Conservation (phyloP, 2,888 invertebrate species). For the Ephialtes manifestator region DNA sequence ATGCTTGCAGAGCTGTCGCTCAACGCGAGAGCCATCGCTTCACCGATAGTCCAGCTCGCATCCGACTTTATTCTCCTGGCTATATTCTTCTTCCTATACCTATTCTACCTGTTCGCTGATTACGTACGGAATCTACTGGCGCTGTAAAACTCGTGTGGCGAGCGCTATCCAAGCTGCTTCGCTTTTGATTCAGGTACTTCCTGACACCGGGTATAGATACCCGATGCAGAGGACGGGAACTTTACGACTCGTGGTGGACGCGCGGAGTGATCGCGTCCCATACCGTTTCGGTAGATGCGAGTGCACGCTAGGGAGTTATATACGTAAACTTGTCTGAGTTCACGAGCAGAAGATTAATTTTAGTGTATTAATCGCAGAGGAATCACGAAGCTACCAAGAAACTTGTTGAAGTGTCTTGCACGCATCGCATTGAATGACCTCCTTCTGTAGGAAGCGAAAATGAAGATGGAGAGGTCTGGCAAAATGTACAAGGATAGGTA, state of each 20-base stretch:
- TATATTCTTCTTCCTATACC: constrained; percentile 6
- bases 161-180: constrained; percentile 31
- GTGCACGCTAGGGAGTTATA: background rate
- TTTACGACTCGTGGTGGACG: constrained; percentile 54
- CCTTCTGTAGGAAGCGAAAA: background rate
- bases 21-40: constrained; percentile 28
- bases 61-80: constrained; percentile 23
- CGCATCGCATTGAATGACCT: background rate
- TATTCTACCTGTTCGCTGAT: constrained; percentile 56
- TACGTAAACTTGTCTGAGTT: background rate
- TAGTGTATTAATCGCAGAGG: constrained; percentile 25
- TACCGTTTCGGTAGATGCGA: constrained; percentile 1
- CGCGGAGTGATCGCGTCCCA: constrained; percentile 1
- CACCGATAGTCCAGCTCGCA: constrained; percentile 45
- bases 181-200: constrained; percentile 29
- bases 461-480: background rate
- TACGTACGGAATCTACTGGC: constrained; percentile 47
- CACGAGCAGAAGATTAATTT: constrained; percentile 24
- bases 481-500: background rate
- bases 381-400: constrained; percentile 10
- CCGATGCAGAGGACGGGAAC: constrained; percentile 40
- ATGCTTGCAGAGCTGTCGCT: constrained; percentile 55
- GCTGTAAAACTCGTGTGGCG: constrained; percentile 54
- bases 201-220: constrained; percentile 26
- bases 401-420: background rate